Evolutionary conservation across 1,140 invertebrate species (phyloP).

Genomic region (Drosophila setifemur): DNA sequence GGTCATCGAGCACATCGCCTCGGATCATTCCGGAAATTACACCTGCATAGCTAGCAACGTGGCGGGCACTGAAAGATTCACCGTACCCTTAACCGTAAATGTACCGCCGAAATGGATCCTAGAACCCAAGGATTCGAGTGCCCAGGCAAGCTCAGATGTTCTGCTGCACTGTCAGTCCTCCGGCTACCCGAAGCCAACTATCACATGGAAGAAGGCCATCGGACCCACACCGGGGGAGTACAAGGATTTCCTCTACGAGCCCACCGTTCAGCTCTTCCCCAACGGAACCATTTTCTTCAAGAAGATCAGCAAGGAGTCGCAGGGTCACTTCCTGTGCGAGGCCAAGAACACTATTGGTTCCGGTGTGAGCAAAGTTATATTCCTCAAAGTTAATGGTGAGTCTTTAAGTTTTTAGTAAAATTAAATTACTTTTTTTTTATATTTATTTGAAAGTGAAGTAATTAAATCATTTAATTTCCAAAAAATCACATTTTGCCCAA

Average conservation of each 20-base stretch:
- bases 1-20: slow-evolving; percentile 93
- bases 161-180: slow-evolving; percentile 94
- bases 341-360: slow-evolving; percentile 95
- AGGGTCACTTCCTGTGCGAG: slow-evolving; percentile 96
- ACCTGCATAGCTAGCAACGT: slow-evolving; percentile 94
- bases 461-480: too few species aligned
- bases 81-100: slow-evolving; percentile 91
- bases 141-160: slow-evolving; percentile 92
- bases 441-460: too few species aligned
- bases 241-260: slow-evolving; percentile 91
- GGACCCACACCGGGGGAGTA: slow-evolving; percentile 93
- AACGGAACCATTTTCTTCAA: slow-evolving; percentile 92
- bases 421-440: too few species aligned
- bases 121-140: slow-evolving; percentile 93
- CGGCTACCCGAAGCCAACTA: slow-evolving; percentile 93
- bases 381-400: slow-evolving; percentile 92
- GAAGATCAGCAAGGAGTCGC: slow-evolving; percentile 91
- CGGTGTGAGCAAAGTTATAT: slow-evolving; percentile 93
- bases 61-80: slow-evolving; percentile 89
- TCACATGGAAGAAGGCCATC: slow-evolving; percentile 93
- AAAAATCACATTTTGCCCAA: too few species aligned
- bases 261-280: slow-evolving; percentile 88
- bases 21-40: slow-evolving; percentile 93
- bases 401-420: background rate
- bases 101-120: slow-evolving; percentile 95